phyloP scores from a whole-genome alignment of 1,140 invertebrate genomes.

The Hycleus phaleratus region DNA sequence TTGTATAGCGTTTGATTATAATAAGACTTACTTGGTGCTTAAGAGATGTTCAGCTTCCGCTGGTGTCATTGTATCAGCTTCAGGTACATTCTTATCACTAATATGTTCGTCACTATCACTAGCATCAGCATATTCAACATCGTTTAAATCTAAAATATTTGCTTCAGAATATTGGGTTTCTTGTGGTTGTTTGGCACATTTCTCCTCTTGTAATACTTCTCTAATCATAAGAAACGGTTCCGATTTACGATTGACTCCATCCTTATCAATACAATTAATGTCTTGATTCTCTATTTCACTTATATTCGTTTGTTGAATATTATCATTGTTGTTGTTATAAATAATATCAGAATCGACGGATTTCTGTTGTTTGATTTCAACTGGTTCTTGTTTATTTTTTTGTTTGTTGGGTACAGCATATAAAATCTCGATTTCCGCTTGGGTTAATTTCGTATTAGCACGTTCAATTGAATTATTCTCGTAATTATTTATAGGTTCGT shows the following conservation, averaged over 20 bases:
- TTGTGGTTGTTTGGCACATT: conserved; percentile 4
- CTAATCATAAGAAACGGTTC: conserved; percentile 29
- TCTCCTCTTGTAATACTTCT: conserved; percentile 19
- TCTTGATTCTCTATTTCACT: conserved; percentile 38
- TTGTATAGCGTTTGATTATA: not conserved
- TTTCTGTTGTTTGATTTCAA: conserved; percentile 30
- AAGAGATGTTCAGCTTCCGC: conserved; percentile 75
- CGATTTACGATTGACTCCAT: conserved; percentile 4
- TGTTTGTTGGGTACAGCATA: conserved; percentile 34
- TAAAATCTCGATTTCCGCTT: conserved; percentile 30
- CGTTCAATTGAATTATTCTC: not conserved
- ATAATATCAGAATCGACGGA: conserved; percentile 38
- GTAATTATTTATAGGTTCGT: conserved; percentile 6
- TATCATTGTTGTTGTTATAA: conserved; percentile 24
- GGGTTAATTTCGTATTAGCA: conserved; percentile 15
- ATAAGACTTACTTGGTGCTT: conserved; percentile 59
- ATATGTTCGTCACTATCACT: conserved; percentile 43
- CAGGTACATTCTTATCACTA: conserved; percentile 36
- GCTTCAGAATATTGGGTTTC: conserved; percentile 32
- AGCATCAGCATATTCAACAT: conserved; percentile 48
- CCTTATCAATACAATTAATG: not conserved
- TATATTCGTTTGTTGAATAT: conserved; percentile 25
- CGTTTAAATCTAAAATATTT: conserved; percentile 43
- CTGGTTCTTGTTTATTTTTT: conserved; percentile 2
- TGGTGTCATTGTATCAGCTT: conserved; percentile 67